Percentiles rank a stretch among this genome's conserved stretches.
Evolutionary conservation across 64 coral and sea anemone genomes (phyloP).

Genomic region (Pocillopora damicornis): DNA sequence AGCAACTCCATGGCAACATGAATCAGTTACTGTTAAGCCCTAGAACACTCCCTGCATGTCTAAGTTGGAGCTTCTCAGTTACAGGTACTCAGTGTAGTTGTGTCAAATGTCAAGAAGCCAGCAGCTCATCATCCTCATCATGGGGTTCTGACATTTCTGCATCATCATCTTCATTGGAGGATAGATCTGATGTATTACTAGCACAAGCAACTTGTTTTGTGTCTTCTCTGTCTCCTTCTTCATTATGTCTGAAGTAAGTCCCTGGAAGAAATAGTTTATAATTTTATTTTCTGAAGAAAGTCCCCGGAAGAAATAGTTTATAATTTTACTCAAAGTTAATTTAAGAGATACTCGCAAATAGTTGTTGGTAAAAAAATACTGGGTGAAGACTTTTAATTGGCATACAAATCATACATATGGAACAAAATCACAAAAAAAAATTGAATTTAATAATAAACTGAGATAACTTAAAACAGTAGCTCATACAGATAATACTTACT

Average conservation of each 20-base stretch:
- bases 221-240: slow-evolving; percentile 33
- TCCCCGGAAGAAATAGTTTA: slow-evolving; percentile 43
- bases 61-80: background rate
- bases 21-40: too few species aligned
- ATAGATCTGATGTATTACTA: background rate
- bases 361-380: too few species aligned
- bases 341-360: too few species aligned
- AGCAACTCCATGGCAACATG: too few species aligned
- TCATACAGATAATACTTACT: too few species aligned
- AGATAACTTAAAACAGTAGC: too few species aligned
- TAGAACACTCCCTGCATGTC: too few species aligned
- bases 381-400: too few species aligned
- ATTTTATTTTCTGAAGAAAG: slow-evolving; percentile 37
- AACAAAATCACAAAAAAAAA: too few species aligned
- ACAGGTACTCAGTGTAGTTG: background rate
- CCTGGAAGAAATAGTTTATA: slow-evolving; percentile 37
- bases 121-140: background rate
- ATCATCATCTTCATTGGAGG: background rate
- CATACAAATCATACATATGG: too few species aligned
- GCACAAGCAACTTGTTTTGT: background rate
- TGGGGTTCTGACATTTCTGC: slow-evolving; percentile 15
- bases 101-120: background rate
- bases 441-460: too few species aligned
- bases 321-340: background rate
- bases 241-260: slow-evolving; percentile 65